A percentile compares a stretch with the other conserved stretches of the same genome.
These are phyloP conservation scores for Lacerta viridis DNA, from an alignment of 2,797 vertebrate genomes.

Conservation along the genomic window DNA sequence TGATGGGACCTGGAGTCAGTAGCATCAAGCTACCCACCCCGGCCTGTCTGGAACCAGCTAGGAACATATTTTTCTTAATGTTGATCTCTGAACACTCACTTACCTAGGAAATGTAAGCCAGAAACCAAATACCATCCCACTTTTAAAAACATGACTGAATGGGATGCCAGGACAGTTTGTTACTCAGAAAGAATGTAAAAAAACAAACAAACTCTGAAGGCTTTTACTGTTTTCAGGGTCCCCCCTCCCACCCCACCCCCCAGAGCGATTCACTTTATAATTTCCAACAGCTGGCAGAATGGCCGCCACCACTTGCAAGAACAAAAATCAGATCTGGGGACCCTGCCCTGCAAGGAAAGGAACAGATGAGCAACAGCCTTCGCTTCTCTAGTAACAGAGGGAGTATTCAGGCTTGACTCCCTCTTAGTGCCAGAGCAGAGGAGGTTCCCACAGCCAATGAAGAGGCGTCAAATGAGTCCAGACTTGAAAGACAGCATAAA, in stretches of 20 bases:
- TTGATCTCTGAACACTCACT: neutral
- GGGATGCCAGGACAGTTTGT: neutral
- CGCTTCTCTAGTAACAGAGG: neutral
- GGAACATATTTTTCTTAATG: neutral
- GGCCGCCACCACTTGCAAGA: neutral
- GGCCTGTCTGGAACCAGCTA: no score
- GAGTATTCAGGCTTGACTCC: neutral
- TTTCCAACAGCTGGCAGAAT: slow-evolving; percentile 17
- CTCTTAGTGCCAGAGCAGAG: neutral
- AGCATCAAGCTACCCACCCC: neutral
- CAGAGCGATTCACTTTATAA: neutral
- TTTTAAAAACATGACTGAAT: neutral
- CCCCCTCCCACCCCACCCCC: neutral
- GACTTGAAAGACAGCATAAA: neutral
- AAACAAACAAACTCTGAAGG: neutral
- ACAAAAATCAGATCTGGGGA: neutral
- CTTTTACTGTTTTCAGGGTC: neutral
- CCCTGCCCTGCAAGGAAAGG: neutral
- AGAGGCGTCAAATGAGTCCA: neutral
- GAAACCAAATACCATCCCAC: neutral
- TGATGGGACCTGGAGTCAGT: neutral
- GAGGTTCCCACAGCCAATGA: neutral
- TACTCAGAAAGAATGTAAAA: neutral
- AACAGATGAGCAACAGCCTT: neutral
- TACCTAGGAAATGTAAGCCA: no score